These are phyloP conservation scores for Emydocephalus ijimae DNA, from an alignment of 2,113 vertebrate genomes.

Conservation along the genomic window DNA sequence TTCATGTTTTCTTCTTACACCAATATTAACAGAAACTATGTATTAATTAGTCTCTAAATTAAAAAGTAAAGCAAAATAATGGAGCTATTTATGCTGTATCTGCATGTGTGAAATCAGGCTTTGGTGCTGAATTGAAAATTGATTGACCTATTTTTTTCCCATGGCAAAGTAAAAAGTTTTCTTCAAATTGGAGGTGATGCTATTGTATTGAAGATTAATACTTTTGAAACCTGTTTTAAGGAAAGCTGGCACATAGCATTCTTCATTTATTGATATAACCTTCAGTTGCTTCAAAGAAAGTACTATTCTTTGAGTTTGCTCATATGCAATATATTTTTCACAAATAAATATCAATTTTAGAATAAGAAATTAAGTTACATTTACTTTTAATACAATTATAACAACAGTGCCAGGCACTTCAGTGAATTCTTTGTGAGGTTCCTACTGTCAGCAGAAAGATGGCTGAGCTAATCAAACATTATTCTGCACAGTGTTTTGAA, in stretches of 20 bases:
- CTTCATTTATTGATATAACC: constrained; percentile 15
- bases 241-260: constrained; percentile 10
- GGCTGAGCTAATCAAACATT: background rate
- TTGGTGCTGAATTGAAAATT: background rate
- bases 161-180: constrained; percentile 21
- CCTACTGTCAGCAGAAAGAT: background rate
- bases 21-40: background rate
- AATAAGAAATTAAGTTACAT: background rate
- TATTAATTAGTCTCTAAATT: constrained; percentile 23
- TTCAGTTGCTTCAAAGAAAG: background rate
- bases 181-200: constrained; percentile 16
- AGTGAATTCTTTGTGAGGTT: constrained; percentile 2
- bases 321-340: constrained; percentile 22
- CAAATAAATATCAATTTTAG: constrained; percentile 7
- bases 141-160: background rate
- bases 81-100: background rate
- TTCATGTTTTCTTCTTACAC: background rate
- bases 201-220: constrained; percentile 15
- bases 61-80: background rate
- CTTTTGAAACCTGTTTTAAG: constrained; percentile 33
- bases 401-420: background rate
- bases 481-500: background rate
- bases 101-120: background rate
- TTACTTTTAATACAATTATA: background rate
- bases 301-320: constrained; percentile 2